Evolutionary conservation across 2,113 vertebrate species (phyloP), one percentile per base, ranked within the genome.

Genomic region (Crotophaga sulcirostris): DNA sequence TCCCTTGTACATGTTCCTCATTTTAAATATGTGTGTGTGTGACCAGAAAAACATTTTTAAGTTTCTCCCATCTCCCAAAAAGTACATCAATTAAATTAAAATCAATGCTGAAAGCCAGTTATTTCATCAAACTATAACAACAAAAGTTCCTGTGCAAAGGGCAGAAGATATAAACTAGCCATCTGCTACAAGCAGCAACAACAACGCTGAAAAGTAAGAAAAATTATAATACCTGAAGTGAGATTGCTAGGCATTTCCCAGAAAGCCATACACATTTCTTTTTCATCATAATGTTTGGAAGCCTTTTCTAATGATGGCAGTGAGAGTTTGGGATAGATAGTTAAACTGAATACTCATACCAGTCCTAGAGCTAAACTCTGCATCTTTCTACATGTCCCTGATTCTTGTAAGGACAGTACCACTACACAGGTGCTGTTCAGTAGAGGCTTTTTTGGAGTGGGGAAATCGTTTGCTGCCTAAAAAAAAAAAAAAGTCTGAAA

Each of bases 131-230:
- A 77, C 40, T 94, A 72, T 44, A 84, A 62, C 52, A 83, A 76
- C 25, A 88, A 89, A 45, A 60, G 51, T 54, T 91, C 58, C 84
- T 52, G 42, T 5, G 12, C 68, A 93, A 93, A 88, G 90, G 84
- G 73, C 88, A 81, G 75, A 91, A 94, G 63, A 68, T 79, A 87
- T 44, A 90, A 96, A 93, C 52, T 80, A 85, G 34, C 94, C 96
- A 96, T 96, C 96, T 97, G 97, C 74, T 93, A 76, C 45, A 63
- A 29, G 38, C 58, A 90, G 58, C 52, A 92, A 28, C 68, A 95
- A 28, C 52, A 88, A 6, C 11, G 59, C 23, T 31, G 1, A 63
- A 54, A 81, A 89, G 18, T 11, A 21, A 82, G 67, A 70, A 84
- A 76, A 73, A 73, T 69, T 8, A 25, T 68, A 73, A 70, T 56